Percentiles rank a stretch among this genome's conserved stretches.
These are phyloP conservation scores for Gymnocypris eckloni DNA, from an alignment of 2,797 vertebrate species.

Conservation along the genomic window DNA sequence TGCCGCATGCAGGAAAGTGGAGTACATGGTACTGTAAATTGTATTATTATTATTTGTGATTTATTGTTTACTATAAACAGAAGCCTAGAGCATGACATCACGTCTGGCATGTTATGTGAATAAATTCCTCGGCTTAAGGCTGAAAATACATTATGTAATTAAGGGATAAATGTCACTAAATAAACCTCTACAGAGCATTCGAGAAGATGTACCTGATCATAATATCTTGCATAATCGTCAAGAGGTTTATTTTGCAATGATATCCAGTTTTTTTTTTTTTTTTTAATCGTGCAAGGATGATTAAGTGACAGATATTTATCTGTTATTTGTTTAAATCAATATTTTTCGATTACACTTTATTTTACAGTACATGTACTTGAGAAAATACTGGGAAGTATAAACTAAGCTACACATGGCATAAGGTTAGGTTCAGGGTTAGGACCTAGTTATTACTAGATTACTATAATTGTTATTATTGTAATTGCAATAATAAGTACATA, in stretches of 20 bases:
- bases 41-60: neutral
- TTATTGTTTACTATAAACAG: conserved; percentile 18
- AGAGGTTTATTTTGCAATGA: neutral
- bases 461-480: neutral
- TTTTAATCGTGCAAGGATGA: neutral
- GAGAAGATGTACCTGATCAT: neutral
- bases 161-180: neutral
- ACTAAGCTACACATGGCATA: neutral
- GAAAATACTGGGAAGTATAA: neutral
- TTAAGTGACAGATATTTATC: neutral
- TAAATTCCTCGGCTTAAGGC: neutral
- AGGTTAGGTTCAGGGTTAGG: neutral
- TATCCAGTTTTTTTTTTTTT: neutral
- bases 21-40: neutral
- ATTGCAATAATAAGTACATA: neutral
- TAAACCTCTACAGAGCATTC: neutral
- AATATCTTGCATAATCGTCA: neutral
- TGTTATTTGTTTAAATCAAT: neutral
- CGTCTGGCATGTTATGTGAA: neutral
- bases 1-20: neutral
- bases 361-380: neutral
- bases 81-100: neutral
- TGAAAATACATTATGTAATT: neutral
- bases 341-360: neutral
- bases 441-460: neutral